Evolutionary conservation across 2,888 invertebrate genomes (phyloP), one percentile per base, ranked within the genome.

Genomic region (Leptarthrus brevirostris): DNA sequence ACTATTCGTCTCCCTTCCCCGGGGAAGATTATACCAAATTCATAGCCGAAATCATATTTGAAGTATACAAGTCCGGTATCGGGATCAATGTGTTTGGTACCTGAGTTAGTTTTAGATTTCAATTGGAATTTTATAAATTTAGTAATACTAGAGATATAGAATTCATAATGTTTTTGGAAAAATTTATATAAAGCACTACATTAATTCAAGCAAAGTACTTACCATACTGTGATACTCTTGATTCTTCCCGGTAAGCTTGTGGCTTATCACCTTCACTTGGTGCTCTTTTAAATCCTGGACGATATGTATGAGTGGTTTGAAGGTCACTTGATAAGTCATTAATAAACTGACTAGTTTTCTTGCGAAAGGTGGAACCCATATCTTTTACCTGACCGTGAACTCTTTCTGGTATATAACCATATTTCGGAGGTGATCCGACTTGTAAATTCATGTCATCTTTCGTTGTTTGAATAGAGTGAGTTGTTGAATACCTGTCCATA

Each of bases 11-110:
- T 88, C 78, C 89, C 87, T 82, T 90, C 90, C 64, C 90, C 90
- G 49, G 92, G 92, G 64, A 91, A 86, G 56, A 92, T 87, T 77
- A 92, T 89, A 76, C 92, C 92, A 81, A 92, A 92, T 83, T 92
- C 92, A 83, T 92, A 92, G 79, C 92, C 92, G 81, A 92, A 92
- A 86, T 92, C 92, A 82, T 92, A 92, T 86, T 92, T 92, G 87
- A 92, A 92, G 86, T 92, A 92, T 81, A 92, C 91, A 75, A 92
- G 86, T 78, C 92, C 92, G 61, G 91, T 91, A 80, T 91, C 90
- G 77, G 91, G 91, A 83, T 92, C 92, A 81, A 91, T 89, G 83
- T 91, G 91, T 85, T 92, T 92, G 78, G 91, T 91, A 83, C 92
- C 92, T 92, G 81, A 47, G 47, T 74, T 72, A 76, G 73, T 40